These are phyloP conservation scores for Meteorus colon DNA, from an alignment of 2,888 invertebrate species.

Conservation along the genomic window DNA sequence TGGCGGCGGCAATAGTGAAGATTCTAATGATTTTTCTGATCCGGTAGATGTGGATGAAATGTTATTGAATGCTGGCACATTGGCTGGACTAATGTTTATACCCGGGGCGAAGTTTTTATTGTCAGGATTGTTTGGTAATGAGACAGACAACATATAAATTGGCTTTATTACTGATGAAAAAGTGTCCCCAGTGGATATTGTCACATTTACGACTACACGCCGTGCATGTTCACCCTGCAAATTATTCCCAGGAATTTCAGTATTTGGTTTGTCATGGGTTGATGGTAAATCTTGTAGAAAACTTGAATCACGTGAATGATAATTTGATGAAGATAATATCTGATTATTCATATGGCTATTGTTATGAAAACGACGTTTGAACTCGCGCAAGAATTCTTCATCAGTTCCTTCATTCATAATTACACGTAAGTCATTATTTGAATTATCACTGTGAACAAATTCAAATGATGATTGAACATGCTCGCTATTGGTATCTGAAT, in stretches of 20 bases:
- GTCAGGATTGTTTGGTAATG: conserved; percentile 80
- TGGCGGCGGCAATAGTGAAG: conserved; percentile 69
- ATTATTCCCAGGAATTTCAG: conserved; percentile 32
- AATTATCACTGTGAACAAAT: conserved; percentile 40
- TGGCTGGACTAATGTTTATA: conserved; percentile 76
- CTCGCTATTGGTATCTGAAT: conserved; percentile 33
- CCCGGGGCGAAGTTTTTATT: conserved; percentile 69
- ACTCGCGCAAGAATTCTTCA: conserved; percentile 63
- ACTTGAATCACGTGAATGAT: not conserved
- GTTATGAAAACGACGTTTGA: conserved; percentile 59
- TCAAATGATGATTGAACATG: conserved; percentile 36
- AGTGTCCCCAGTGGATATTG: conserved; percentile 83
- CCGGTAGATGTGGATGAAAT: conserved; percentile 34
- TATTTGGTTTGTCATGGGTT: not conserved
- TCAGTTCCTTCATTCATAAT: conserved; percentile 62
- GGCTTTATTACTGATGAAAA: conserved; percentile 77
- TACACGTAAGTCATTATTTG: conserved; percentile 57
- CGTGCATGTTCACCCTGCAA: conserved; percentile 66
- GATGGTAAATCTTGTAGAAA: conserved; percentile 33
- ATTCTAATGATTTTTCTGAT: conserved; percentile 26
- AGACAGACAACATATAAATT: conserved; percentile 86
- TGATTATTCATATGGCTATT: conserved; percentile 5
- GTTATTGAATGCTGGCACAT: conserved; percentile 52
- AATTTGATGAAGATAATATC: not conserved
- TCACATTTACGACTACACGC: conserved; percentile 86